Percentiles rank a stretch among this genome's conserved stretches.
Evolutionary conservation across 1,140 invertebrate species (phyloP).

Genomic region (Ceratina calcarata): DNA sequence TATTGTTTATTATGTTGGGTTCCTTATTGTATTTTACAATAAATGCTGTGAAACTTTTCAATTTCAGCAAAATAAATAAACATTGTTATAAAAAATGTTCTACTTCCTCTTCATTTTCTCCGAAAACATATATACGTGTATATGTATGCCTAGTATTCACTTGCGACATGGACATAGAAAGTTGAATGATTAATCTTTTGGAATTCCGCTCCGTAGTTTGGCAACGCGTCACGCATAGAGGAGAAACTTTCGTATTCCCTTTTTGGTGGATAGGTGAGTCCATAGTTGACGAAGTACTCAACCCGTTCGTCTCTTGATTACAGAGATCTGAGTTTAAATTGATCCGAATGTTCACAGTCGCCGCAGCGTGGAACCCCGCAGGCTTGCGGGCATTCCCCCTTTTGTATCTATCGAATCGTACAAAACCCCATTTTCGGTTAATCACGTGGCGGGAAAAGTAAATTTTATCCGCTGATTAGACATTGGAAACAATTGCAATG

Average conservation of each 20-base stretch:
- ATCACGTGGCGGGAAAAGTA: slow-evolving; percentile 9
- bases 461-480: slow-evolving; percentile 9
- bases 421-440: background rate
- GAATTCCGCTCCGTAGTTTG: slow-evolving; percentile 13
- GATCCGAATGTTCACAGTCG: slow-evolving; percentile 67
- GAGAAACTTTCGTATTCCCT: slow-evolving; percentile 60
- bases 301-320: slow-evolving; percentile 61
- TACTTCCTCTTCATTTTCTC: no score
- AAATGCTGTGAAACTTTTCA: no score
- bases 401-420: background rate
- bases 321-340: slow-evolving; percentile 72
- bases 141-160: background rate
- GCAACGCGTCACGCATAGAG: background rate
- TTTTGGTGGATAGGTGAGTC: slow-evolving; percentile 27
- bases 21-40: no score
- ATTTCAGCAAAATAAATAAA: no score
- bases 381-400: slow-evolving; percentile 34
- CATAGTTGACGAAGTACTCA: slow-evolving; percentile 35
- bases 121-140: no score
- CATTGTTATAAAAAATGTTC: no score
- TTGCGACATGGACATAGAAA: background rate
- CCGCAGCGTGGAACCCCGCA: slow-evolving; percentile 30
- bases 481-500: background rate
- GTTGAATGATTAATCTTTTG: slow-evolving; percentile 35
- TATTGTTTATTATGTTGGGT: no score